Conservation (phyloP, 64 coral and sea anemone genomes). For the Montipora capricornis region DNA sequence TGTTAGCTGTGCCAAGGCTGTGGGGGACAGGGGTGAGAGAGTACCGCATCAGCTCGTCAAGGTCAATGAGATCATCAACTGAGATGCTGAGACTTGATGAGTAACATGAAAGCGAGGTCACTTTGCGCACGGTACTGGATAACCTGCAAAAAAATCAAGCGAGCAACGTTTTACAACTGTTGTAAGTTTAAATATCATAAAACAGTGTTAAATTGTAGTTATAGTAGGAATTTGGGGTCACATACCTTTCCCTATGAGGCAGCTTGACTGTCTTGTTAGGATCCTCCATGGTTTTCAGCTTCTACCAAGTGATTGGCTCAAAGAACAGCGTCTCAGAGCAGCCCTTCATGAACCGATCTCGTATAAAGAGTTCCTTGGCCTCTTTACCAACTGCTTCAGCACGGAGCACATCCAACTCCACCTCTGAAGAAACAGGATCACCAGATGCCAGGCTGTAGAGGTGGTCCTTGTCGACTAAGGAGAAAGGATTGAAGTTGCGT, state of each 20-base stretch:
- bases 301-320: slow-evolving; percentile 57
- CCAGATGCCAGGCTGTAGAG: slow-evolving; percentile 49
- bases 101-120: slow-evolving; percentile 13
- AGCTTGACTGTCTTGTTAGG: slow-evolving; percentile 45
- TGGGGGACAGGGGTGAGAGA: slow-evolving; percentile 42
- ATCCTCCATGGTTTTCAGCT: slow-evolving; percentile 53
- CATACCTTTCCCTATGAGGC: slow-evolving; percentile 56
- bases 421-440: slow-evolving; percentile 30
- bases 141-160: neutral
- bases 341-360: slow-evolving; percentile 4
- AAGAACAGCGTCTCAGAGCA: slow-evolving; percentile 42
- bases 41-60: slow-evolving; percentile 42
- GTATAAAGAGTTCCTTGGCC: slow-evolving; percentile 45
- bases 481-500: slow-evolving; percentile 17
- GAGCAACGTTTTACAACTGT: neutral
- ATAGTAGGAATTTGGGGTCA: too few species aligned
- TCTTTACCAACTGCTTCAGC: slow-evolving; percentile 54
- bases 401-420: slow-evolving; percentile 30
- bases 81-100: slow-evolving; percentile 23
- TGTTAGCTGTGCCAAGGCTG: slow-evolving; percentile 42
- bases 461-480: slow-evolving; percentile 20
- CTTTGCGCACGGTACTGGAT: slow-evolving; percentile 38
- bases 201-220: neutral
- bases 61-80: slow-evolving; percentile 28
- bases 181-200: neutral